phyloP scores from a whole-genome alignment of 2,888 invertebrate species.

The Cheilosia soror region DNA sequence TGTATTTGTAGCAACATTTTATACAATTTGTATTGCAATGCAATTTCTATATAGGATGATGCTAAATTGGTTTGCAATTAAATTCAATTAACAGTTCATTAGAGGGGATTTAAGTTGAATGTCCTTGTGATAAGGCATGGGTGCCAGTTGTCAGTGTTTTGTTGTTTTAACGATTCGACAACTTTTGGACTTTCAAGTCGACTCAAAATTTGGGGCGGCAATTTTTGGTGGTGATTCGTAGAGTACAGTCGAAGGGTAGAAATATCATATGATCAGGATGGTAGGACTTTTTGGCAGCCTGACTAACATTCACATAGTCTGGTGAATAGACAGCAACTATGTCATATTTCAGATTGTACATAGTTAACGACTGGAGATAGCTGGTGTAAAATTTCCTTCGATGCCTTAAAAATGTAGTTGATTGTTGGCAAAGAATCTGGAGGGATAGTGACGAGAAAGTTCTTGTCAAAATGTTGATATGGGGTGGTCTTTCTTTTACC shows the following conservation, averaged over 20 bases:
- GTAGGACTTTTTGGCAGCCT: no score
- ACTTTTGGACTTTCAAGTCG: neutral
- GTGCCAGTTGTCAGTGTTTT: neutral
- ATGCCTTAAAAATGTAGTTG: no score
- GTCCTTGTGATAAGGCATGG: constrained; percentile 10
- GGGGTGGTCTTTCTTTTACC: no score
- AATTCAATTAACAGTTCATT: constrained; percentile 59
- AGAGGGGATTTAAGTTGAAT: constrained; percentile 36
- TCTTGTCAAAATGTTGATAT: no score
- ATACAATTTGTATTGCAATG: neutral
- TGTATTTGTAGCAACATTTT: neutral
- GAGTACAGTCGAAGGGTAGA: neutral
- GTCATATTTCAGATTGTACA: no score
- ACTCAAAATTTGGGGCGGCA: neutral
- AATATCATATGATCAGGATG: no score
- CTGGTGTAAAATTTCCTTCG: no score
- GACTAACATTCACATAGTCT: no score
- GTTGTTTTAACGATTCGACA: neutral
- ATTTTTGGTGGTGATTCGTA: neutral
- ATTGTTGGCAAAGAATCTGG: no score
- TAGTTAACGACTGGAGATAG: no score
- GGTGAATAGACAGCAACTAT: no score
- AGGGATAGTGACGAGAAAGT: no score
- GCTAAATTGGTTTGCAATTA: constrained; percentile 26
- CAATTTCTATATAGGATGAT: constrained; percentile 22